Evolutionary conservation across 92 coral and sea anemone genomes (phyloP), one percentile per base, ranked within the genome.

Genomic region (Palythoa caribaeorum): DNA sequence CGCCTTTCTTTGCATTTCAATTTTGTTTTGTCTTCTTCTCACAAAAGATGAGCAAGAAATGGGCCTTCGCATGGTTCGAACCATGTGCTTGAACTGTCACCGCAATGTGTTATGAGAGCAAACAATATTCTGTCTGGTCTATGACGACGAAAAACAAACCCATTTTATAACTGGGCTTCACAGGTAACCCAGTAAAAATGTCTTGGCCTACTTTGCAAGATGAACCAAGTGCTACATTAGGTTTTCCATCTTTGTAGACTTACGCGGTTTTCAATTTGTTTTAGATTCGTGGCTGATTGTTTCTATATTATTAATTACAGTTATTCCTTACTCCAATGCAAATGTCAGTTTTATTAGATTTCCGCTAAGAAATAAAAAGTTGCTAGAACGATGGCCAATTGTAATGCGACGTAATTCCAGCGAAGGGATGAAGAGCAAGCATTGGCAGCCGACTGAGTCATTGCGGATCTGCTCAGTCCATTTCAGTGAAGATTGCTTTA

Each of bases 381-480:
- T 60, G 68, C 20, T 60, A 15, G 19, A 60, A 60, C 14, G 5
- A 60, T 60, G 68, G 79, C 79, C 48, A 2, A 47, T 47, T 48
- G 38, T 3, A 2, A 60, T 60, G 68, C 3, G 20, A 16, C 68
- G 68, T 5, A 12, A 60, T 60, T 16, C 66, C 66, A 60, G 66
- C 19, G 60, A 54, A 54, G 19, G 15, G 19, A 15, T 5, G 66
- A 60, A 60, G 19, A 60, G 66, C 66, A 60, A 60, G 66, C 66
- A 20, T 60, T 60, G 28, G 19, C 3, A 60, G 66, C 66, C 1
- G 19, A 68, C 73, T 19, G 52, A 53, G 38, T 15, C 38, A 17
- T 86, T 83, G 39, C 9, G 71, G 59, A 19, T 86, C 9, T 86
- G 89, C 63, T 75, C 89, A 6, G 59, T 14, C 3, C 89, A 75